A percentile compares a stretch with the other conserved stretches of the same genome.
Evolutionary conservation across 2,113 vertebrate genomes (phyloP).

Genomic region (Sturnus vulgaris): DNA sequence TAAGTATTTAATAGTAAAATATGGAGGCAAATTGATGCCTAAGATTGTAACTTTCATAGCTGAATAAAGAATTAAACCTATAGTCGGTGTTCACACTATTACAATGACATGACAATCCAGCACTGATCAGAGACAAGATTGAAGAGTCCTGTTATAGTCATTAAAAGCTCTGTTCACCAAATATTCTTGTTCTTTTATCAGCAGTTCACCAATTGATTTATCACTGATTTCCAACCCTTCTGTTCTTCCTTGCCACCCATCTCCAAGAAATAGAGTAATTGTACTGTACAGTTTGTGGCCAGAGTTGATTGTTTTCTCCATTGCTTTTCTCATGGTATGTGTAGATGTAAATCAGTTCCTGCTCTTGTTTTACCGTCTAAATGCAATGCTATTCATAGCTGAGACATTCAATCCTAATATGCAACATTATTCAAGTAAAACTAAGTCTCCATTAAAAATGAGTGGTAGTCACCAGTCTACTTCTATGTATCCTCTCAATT

Average conservation of each 20-base stretch:
- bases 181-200: background rate
- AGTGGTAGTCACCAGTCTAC: slow-evolving; percentile 24
- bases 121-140: slow-evolving; percentile 31
- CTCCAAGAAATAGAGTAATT: slow-evolving; percentile 25
- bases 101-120: slow-evolving; percentile 42
- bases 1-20: slow-evolving; percentile 20
- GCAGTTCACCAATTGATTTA: slow-evolving; percentile 1
- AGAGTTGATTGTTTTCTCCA: slow-evolving; percentile 41
- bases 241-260: background rate
- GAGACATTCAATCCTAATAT: slow-evolving; percentile 64
- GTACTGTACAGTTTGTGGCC: slow-evolving; percentile 7
- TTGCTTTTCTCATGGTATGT: background rate
- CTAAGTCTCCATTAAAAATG: slow-evolving; percentile 35
- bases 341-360: slow-evolving; percentile 32
- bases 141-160: slow-evolving; percentile 17
- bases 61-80: slow-evolving; percentile 36
- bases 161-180: slow-evolving; percentile 14
- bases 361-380: slow-evolving; percentile 31
- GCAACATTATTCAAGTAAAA: slow-evolving; percentile 61
- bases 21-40: slow-evolving; percentile 22
- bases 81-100: background rate
- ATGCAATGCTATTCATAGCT: slow-evolving; percentile 47
- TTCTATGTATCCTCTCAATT: slow-evolving; percentile 17
- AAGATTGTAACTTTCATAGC: slow-evolving; percentile 20
- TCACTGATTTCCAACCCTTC: background rate